Base-by-base conservation (phyloP, 2,888 invertebrate species). In the Phengaris alcon region DNA sequence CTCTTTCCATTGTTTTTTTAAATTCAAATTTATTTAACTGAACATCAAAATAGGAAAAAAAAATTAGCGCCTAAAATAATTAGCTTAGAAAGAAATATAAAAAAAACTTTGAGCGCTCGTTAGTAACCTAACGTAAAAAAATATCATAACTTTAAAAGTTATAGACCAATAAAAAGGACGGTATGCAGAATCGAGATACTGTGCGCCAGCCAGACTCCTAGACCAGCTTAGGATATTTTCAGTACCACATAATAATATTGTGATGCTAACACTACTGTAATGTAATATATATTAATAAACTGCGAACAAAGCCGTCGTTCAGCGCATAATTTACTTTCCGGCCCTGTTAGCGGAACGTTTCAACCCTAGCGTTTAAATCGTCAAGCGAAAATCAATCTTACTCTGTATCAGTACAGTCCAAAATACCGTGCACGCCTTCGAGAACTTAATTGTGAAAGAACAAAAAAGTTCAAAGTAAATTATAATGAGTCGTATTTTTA, bases 401-500 rank as follows among this genome's bases (percentile, higher is more conserved):
- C 48, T 0, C 0, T 54, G 1, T n/a, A 3, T 3, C 0, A 0
- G 35, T 77, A 78, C 12, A 68, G 48, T 35, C 13, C 46, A 77
- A 35, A 73, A 73, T 75, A 5, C 9, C 44, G 12, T 13, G n/a
- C 54, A 68, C n/a, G 10, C 8, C 6, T 2, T 2, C 9, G 15
- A 75, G 64, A 74, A 76, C 74, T 78, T 55, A 76, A 77, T 78
- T 73, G 69, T 51, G n/a, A 75, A 75, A 52, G 73, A 77, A 76
- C 72, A 44, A 75, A 48, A 72, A 73, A 70, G 55, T 46, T 54
- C 57, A 70, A 52, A 22, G 51, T 73, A 68, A 69, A 48, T 35
- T n/a, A 74, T 22, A 73, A 68, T 75, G 64, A 13, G 51, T 69
- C 52, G 12, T 76, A 76, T 74, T 70, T 55, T 59, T 44, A 10